Percentiles rank a stretch among this genome's conserved stretches.
Conservation (phyloP, 2,113 vertebrate species). For the Siniperca knerii region DNA sequence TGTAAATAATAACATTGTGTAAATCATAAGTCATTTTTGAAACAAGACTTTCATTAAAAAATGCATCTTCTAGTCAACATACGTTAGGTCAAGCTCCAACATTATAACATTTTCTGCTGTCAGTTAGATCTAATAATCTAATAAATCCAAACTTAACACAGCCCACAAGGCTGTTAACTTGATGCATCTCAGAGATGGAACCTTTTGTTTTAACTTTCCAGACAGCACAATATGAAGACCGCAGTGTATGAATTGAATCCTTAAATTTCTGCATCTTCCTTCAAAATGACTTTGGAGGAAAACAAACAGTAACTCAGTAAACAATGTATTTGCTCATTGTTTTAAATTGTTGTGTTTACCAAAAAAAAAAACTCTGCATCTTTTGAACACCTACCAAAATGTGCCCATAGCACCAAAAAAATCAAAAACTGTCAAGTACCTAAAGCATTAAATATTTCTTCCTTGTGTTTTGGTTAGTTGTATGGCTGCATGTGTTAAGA, state of each 20-base stretch:
- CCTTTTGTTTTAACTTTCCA: neutral
- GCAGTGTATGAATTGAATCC: neutral
- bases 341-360: neutral
- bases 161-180: neutral
- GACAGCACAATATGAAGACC: neutral
- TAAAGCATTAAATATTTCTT: neutral
- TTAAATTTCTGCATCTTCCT: neutral
- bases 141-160: neutral
- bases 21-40: constrained; percentile 21
- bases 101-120: neutral
- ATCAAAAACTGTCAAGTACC: neutral
- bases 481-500: neutral
- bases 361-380: neutral
- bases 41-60: neutral
- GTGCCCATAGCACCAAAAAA: too few species aligned
- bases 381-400: neutral
- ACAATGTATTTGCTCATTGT: neutral
- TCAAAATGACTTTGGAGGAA: neutral
- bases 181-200: neutral
- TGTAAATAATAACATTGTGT: constrained; percentile 11
- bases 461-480: neutral
- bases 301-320: neutral
- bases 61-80: neutral
- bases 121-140: neutral
- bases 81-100: neutral